A percentile compares a stretch with the other conserved stretches of the same genome.
Evolutionary conservation across 2,113 vertebrate species (phyloP).

Genomic region (Apus apus): DNA sequence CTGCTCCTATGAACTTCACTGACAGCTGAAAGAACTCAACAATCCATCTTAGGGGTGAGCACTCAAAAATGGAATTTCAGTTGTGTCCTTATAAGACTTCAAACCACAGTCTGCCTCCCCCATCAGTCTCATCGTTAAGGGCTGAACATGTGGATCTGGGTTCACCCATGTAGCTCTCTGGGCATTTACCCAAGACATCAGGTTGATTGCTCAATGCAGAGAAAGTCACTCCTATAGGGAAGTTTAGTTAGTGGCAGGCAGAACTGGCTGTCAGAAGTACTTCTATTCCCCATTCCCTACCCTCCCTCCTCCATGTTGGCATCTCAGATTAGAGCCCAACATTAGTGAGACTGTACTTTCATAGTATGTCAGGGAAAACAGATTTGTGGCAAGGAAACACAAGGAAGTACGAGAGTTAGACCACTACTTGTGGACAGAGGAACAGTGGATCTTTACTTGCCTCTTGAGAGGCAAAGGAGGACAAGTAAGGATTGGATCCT

Average conservation of each 20-base stretch:
- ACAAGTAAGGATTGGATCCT: neutral
- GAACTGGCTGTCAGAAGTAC: neutral
- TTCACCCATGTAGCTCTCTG: neutral
- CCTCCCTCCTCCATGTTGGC: neutral
- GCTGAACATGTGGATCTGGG: neutral
- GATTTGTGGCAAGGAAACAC: neutral
- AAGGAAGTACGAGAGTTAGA: neutral
- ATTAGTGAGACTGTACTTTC: neutral
- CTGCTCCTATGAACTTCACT: neutral
- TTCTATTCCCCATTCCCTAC: neutral
- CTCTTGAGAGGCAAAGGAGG: neutral
- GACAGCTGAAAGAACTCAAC: neutral
- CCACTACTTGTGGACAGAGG: neutral
- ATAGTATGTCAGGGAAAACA: neutral
- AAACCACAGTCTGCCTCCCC: neutral
- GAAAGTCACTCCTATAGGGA: neutral
- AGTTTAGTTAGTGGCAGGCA: neutral
- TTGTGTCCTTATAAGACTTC: neutral
- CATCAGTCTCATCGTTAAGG: neutral
- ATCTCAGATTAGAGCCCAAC: neutral
- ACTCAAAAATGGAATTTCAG: neutral
- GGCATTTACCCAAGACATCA: fast-evolving
- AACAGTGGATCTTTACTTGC: neutral
- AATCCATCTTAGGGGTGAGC: neutral
- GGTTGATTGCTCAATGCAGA: neutral